Base-by-base conservation (phyloP, 2,797 vertebrate genomes). In the Anguilla anguilla region DNA sequence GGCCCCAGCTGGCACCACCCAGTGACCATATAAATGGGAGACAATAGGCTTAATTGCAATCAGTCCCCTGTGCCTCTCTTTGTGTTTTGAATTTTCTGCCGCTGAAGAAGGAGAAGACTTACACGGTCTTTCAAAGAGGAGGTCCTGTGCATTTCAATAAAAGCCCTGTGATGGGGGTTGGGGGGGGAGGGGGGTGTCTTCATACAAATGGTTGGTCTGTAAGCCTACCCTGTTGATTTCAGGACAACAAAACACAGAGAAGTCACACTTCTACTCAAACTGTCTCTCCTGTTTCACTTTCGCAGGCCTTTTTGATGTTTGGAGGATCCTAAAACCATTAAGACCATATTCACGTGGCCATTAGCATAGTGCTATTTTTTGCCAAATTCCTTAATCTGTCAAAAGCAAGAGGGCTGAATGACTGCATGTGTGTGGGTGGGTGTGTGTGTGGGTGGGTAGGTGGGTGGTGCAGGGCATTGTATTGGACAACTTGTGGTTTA, bases 11-110 rank as follows among this genome's bases (percentile, higher is more conserved):
- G 92, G 87, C 92, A 91, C 89, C 92, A 90, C 91, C 95, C 95
- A 96, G 97, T 97, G 96, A 96, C 96, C 96, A 96, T 96, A 97
- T 94, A 97, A 97, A 97, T 95, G 91, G 94, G 91, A 91, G 91
- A 95, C 95, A 96, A 96, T 88, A 87, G 93, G 28, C 89, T 90
- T 94, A 94, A 95, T 96, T 94, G 94, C 95, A 96, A 96, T 96
- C 93, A 92, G 88, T 87, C 91, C 90, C 92, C 90, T 91, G 89
- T 94, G 89, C 91, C 91, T 69, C 0, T 89, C 91, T 87, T 89
- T 92, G 92, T 92, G 93, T 91, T 93, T 61, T 91, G 84, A 85
- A 89, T 90, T 88, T 89, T 86, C 89, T 85, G 83, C 57, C 67
- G 84, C 82, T 72, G 86, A 74, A 88, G 67, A 85, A 51, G 85